Evolutionary conservation across 2,797 vertebrate genomes (phyloP), one percentile per base, ranked within the genome.

Genomic region (Perodicticus potto): DNA sequence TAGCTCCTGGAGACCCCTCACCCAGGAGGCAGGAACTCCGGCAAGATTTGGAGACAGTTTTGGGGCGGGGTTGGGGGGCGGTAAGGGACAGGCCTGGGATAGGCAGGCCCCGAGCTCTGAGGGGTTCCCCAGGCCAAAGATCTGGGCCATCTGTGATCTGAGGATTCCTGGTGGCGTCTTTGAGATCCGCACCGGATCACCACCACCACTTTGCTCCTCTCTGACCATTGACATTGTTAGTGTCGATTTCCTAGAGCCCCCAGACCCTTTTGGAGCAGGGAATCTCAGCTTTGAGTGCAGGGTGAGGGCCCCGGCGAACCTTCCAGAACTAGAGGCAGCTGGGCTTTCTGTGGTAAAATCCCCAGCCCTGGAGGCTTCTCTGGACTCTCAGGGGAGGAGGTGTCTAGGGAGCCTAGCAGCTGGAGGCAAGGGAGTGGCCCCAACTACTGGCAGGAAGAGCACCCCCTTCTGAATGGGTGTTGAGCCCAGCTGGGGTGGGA

Each of bases 291-390:
- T 29, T 84, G 65, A 45, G 61, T 13, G 8, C n/a, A 25, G 57
- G 67, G 40, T 34, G 40, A 57, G 74, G 63, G 83, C 63, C 70
- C 61, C 57, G 22, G 53, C 25, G 45, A 89, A 77, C 25, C n/a
- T 32, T 40, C 22, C 16, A 83, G 65, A 57, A 72, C 34, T 12
- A 22, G 83, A 73, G 72, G 87, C 82, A 74, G 69, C 81, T 88
- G 96, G 94, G 86, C 86, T 96, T 96, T 95, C 91, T 89, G 3
- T n/a, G 86, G 96, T 95, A 86, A 95, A 96, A 65, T 72, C 87
- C 89, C 76, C 59, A 73, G 43, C 65, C 59, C 94, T 81, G 32
- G 55, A 92, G 82, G 49, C 70, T 93, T 88, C 86, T 80, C 57
- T 8, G 57, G 49, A 81, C 53, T 80, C 65, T 37, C 65, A 9